These are phyloP conservation scores for Odobenus rosmarus DNA, from an alignment of 2,113 vertebrate species.

Conservation along the genomic window DNA sequence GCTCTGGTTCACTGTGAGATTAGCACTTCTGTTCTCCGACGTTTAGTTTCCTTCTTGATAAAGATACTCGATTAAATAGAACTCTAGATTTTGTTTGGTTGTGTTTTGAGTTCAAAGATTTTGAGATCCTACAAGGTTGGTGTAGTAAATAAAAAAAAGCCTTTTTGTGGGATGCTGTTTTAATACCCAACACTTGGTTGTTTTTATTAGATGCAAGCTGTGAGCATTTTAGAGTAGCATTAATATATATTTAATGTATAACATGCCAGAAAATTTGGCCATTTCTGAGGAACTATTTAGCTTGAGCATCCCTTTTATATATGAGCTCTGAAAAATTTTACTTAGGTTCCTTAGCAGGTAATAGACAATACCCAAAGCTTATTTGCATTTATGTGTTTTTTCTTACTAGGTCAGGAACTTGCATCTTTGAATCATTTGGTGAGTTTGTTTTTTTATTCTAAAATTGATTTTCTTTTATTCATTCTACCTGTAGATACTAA, in stretches of 20 bases:
- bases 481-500: constrained; percentile 9
- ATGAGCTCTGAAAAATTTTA: constrained; percentile 11
- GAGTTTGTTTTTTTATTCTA: constrained; percentile 68
- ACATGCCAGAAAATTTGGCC: not conserved
- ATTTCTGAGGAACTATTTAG: not conserved
- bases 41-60: not conserved
- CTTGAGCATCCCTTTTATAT: not conserved
- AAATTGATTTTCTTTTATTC: constrained; percentile 41
- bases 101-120: constrained; percentile 40
- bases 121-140: constrained; percentile 37
- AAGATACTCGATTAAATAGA: not conserved
- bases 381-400: not conserved
- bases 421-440: constrained; percentile 95
- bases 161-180: constrained; percentile 14
- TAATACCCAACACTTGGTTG: not conserved
- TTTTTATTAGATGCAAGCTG: constrained; percentile 17
- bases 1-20: not conserved
- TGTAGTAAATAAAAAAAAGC: not conserved
- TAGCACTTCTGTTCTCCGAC: not conserved
- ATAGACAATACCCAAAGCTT: constrained; percentile 9
- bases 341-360: not conserved
- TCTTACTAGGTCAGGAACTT: constrained; percentile 91
- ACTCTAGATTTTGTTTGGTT: not conserved
- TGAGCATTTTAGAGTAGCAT: constrained; percentile 29
- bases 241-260: constrained; percentile 9